Conservation (phyloP, 2,888 invertebrate genomes). For the Mythimna lalbum region DNA sequence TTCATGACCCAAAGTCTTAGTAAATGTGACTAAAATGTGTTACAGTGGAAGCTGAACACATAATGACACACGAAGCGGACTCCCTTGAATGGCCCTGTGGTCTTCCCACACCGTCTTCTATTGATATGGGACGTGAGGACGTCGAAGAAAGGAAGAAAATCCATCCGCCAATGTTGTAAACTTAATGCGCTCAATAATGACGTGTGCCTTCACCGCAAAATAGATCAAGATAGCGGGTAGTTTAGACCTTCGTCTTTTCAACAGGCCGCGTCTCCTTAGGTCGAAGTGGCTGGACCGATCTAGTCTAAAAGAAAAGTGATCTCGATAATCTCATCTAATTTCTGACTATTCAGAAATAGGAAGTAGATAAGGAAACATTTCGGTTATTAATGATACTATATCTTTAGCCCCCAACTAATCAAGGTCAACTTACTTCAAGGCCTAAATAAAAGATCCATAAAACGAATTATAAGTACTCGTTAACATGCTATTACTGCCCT, state of each 20-base stretch:
- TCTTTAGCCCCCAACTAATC: background rate
- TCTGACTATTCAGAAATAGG: conserved; percentile 7
- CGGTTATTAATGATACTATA: background rate
- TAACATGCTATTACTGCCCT: conserved; percentile 14
- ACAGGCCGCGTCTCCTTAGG: conserved; percentile 23
- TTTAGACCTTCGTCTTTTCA: conserved; percentile 41
- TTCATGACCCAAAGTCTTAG: background rate
- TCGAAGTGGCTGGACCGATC: background rate
- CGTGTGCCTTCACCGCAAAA: conserved; percentile 76
- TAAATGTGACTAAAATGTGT: conserved; percentile 34
- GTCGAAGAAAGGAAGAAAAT: conserved; percentile 92
- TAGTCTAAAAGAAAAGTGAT: background rate
- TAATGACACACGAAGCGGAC: conserved; percentile 93
- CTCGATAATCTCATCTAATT: background rate
- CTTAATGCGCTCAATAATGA: conserved; percentile 47
- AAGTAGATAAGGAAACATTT: background rate
- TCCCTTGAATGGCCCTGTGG: conserved; percentile 94
- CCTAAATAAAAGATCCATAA: background rate
- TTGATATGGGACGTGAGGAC: conserved; percentile 92
- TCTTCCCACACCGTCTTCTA: conserved; percentile 93
- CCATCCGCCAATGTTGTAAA: conserved; percentile 90
- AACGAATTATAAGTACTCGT: background rate
- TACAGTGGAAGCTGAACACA: conserved; percentile 94
- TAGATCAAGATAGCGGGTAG: conserved; percentile 60
- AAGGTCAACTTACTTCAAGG: background rate